A percentile compares a stretch with the other conserved stretches of the same genome.
phyloP scores from a whole-genome alignment of 2,888 invertebrate species.

The Coenonympha glycerion region DNA sequence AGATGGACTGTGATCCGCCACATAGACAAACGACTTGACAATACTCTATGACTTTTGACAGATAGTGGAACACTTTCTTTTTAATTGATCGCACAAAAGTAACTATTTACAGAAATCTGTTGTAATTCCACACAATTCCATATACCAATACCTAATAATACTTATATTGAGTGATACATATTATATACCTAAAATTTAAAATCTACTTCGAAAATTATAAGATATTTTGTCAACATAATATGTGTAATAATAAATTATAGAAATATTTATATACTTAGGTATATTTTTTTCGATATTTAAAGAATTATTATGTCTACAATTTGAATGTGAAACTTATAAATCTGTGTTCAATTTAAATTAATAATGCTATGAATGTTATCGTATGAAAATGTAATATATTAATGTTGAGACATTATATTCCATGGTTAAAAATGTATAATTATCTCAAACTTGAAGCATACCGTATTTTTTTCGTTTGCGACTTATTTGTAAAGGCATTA shows the following conservation, averaged over 20 bases:
- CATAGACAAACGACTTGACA: slow-evolving; percentile 54
- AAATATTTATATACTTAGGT: slow-evolving; percentile 57
- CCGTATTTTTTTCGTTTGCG: slow-evolving; percentile 15
- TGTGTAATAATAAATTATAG: slow-evolving; percentile 43
- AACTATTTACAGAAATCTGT: slow-evolving; percentile 31
- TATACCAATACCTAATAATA: too few species aligned
- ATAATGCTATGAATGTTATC: slow-evolving; percentile 60
- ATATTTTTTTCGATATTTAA: slow-evolving; percentile 55
- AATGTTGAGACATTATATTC: slow-evolving; percentile 33
- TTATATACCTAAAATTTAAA: slow-evolving; percentile 38
- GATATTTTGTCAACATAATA: slow-evolving; percentile 42
- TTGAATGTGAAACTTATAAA: slow-evolving; percentile 55
- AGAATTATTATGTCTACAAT: slow-evolving; percentile 59
- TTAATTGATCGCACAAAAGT: slow-evolving; percentile 61
- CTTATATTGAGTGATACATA: slow-evolving; percentile 38
- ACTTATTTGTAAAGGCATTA: slow-evolving; percentile 14
- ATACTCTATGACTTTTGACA: slow-evolving; percentile 66
- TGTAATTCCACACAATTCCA: slow-evolving; percentile 41
- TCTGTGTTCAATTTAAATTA: slow-evolving; percentile 66
- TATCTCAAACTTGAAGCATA: slow-evolving; percentile 26
- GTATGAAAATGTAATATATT: slow-evolving; percentile 45
- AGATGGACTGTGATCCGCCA: slow-evolving; percentile 39
- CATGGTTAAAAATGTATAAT: slow-evolving; percentile 17
- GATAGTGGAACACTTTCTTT: slow-evolving; percentile 42
- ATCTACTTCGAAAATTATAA: slow-evolving; percentile 53